Percentiles rank a stretch among this genome's conserved stretches.
phyloP scores from a whole-genome alignment of 2,888 invertebrate species.

The Isotomurus palustris region DNA sequence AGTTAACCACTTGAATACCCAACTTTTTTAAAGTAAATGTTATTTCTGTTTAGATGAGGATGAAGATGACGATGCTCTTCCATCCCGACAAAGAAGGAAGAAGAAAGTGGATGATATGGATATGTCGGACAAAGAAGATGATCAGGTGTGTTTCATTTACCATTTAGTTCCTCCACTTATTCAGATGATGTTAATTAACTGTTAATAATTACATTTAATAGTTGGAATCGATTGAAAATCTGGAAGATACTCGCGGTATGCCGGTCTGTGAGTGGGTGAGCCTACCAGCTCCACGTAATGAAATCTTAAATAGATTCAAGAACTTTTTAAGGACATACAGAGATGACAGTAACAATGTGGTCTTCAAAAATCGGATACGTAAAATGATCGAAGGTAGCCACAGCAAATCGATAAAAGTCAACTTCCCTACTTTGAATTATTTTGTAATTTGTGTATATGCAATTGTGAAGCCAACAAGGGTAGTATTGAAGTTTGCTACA shows the following conservation, averaged over 20 bases:
- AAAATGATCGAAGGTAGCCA: slow-evolving; percentile 78
- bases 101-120: slow-evolving; percentile 83
- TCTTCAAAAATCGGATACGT: slow-evolving; percentile 86
- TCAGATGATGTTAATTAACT: not conserved
- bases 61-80: slow-evolving; percentile 63
- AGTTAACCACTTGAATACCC: slow-evolving; percentile 1
- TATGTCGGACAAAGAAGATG: slow-evolving; percentile 69
- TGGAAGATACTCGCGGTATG: slow-evolving; percentile 96
- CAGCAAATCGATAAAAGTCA: no score
- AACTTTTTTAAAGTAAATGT: not conserved
- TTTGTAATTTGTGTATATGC: no score
- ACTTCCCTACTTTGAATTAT: no score
- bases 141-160: slow-evolving; percentile 55
- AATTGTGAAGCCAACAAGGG: slow-evolving; percentile 58
- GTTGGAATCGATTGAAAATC: slow-evolving; percentile 94
- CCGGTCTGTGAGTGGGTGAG: slow-evolving; percentile 93
- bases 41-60: slow-evolving; percentile 62
- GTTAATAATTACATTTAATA: slow-evolving; percentile 50
- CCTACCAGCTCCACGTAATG: slow-evolving; percentile 90
- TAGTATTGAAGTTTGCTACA: slow-evolving; percentile 89
- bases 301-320: slow-evolving; percentile 87
- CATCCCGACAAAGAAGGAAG: slow-evolving; percentile 63
- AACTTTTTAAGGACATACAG: slow-evolving; percentile 87
- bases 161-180: not conserved
- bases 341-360: slow-evolving; percentile 77